These are phyloP conservation scores for Stenodera caucasica DNA, from an alignment of 2,888 invertebrate species.

Conservation along the genomic window DNA sequence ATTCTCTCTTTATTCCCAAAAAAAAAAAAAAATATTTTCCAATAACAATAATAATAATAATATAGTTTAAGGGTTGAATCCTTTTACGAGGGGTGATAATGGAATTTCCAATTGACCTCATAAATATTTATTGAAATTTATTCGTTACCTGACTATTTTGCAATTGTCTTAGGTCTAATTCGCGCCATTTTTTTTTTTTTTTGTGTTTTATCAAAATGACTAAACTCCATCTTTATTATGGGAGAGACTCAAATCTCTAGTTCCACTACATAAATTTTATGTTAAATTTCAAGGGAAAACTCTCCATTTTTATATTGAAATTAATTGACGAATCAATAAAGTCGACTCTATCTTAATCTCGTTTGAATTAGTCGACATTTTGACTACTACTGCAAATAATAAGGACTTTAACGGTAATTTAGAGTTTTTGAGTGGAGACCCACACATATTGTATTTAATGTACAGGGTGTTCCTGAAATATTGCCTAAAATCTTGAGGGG, in stretches of 20 bases:
- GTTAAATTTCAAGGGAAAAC: no score
- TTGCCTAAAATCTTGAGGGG: no score
- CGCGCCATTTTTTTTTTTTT: conserved; percentile 10
- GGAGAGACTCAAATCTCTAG: conserved; percentile 26
- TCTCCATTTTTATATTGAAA: conserved; percentile 17
- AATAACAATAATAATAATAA: neutral
- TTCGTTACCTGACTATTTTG: conserved; percentile 47
- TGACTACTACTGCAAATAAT: no score
- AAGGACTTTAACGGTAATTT: conserved; percentile 1
- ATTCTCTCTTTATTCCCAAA: conserved; percentile 8
- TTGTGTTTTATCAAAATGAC: conserved; percentile 3
- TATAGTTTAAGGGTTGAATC: conserved; percentile 31
- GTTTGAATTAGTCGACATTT: conserved; percentile 20
- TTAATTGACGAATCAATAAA: conserved; percentile 22
- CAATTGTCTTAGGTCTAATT: conserved; percentile 43
- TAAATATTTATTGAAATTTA: conserved; percentile 55
- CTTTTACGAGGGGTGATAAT: no score
- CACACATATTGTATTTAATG: conserved; percentile 21
- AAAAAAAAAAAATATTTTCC: neutral
- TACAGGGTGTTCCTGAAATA: no score
- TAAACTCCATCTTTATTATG: conserved; percentile 19
- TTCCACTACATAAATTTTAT: conserved; percentile 26
- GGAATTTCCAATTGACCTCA: conserved; percentile 44
- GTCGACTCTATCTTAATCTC: conserved; percentile 8
- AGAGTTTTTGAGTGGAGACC: neutral